Base-by-base conservation (phyloP, 2,888 invertebrate species). In the Drosophila siamana region DNA sequence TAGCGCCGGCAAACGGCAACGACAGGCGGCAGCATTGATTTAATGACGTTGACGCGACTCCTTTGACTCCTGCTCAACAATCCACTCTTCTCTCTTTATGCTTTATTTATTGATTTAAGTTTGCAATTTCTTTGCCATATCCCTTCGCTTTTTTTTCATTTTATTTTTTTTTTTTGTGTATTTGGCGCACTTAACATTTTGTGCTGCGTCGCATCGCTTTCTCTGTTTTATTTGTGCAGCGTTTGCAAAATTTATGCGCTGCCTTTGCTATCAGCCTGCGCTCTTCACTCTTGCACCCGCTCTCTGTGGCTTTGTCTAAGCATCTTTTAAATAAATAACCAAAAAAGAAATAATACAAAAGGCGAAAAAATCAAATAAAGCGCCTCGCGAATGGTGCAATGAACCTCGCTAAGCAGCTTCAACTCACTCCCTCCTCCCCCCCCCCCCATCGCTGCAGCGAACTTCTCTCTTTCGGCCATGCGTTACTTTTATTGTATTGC, bases 81-180 rank as follows among this genome's bases (percentile, higher is more conserved):
- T 3, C 24, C n/a, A 15, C 40, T 9, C 4, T 41, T 13, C 52
- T 41, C 41, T 28, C 38, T 78, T 79, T 78, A 83, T 88, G 89
- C 89, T 89, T 89, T 88, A 89, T 88, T 88, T 89, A 88, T 88
- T 88, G 88, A 88, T 88, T 88, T 88, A 89, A 88, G 86, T 88
- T 89, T 86, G 85, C 83, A 78, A 84, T 86, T 81, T 86, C 81
- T 83, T 78, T 65, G 67, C 67, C 51, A 59, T 68, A 68, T 74
- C 64, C 71, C 64, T 74, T 38, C 8, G 16, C 15, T 26, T 8
- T 15, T n/a, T 8, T 24, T 60, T 48, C 19, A 3, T 19, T 19
- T 3, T 19, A 3, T 19, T 19, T n/a, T n/a, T 54, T 19, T 56
- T 66, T 74, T 69, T 48, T 59, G 41, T 75, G 69, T 61, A 26